Percentiles rank a stretch among this genome's conserved stretches.
These are phyloP conservation scores for Chionomys nivalis DNA, from an alignment of 2,113 vertebrate species.

Conservation along the genomic window DNA sequence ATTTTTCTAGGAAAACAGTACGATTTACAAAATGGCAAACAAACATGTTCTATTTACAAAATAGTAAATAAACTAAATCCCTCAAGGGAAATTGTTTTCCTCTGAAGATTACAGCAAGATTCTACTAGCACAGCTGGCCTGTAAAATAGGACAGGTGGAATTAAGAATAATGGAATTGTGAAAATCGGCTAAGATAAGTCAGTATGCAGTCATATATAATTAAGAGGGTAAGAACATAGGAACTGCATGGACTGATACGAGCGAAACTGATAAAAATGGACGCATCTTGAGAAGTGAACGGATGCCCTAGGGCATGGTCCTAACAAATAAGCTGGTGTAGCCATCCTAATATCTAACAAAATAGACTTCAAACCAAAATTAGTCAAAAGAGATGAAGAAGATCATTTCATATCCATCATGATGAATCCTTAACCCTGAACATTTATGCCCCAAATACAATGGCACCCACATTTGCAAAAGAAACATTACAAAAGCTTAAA, in stretches of 20 bases:
- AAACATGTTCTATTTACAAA: not conserved
- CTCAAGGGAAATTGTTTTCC: not conserved
- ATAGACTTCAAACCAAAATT: no score
- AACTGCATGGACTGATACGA: not conserved
- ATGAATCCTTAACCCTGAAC: no score
- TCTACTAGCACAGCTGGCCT: not conserved
- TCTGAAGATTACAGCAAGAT: not conserved
- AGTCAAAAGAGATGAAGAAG: no score
- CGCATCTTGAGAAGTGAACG: not conserved
- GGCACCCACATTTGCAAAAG: no score
- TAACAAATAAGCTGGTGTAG: no score
- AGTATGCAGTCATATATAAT: not conserved
- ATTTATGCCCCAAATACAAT: no score
- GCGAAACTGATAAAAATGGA: not conserved
- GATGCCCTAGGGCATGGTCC: no score
- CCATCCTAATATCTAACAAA: no score
- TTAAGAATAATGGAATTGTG: not conserved
- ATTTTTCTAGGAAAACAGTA: not conserved
- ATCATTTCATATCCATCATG: no score
- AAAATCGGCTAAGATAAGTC: not conserved
- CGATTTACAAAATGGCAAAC: conserved; percentile 9
- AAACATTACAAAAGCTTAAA: no score
- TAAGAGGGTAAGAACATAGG: not conserved
- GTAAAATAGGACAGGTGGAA: not conserved
- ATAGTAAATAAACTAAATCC: conserved; percentile 1